phyloP scores from a whole-genome alignment of 30 jellyfish, hydroid and myxozoan genomes.

The Aurelia sp. region DNA sequence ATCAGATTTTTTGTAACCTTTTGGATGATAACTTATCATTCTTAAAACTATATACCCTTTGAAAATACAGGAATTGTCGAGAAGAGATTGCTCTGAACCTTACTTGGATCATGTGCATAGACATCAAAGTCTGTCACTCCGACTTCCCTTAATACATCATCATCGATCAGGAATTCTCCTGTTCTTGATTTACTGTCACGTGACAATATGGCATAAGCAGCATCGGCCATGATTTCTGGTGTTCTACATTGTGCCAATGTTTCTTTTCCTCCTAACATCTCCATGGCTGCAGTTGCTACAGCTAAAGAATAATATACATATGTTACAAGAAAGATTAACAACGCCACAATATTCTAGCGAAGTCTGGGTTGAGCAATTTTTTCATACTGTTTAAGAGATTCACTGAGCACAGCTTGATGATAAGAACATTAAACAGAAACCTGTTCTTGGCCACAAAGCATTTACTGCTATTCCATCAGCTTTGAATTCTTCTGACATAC shows the following conservation, averaged over 20 bases:
- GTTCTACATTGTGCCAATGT: constrained; percentile 68
- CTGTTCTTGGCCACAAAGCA: constrained; percentile 98
- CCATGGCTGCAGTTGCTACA: constrained; percentile 94
- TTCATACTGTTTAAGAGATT: no score
- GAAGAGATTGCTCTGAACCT: background rate
- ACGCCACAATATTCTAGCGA: no score
- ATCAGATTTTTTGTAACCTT: no score
- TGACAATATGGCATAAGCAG: constrained; percentile 83
- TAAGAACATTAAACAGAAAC: constrained; percentile 20
- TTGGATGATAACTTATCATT: no score
- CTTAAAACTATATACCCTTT: no score
- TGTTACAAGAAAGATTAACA: no score
- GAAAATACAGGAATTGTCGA: no score
- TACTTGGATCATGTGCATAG: constrained; percentile 86
- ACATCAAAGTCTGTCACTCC: constrained; percentile 78
- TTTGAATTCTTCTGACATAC: constrained; percentile 98
- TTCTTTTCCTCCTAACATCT: constrained; percentile 87
- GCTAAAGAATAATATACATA: constrained; percentile 34
- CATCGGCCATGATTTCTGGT: constrained; percentile 99
- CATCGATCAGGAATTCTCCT: constrained; percentile 93
- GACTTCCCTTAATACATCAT: constrained; percentile 79
- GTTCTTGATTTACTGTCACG: constrained; percentile 82
- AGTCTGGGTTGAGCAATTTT: no score
- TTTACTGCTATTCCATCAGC: constrained; percentile 92
- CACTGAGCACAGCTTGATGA: no score